phyloP scores from a whole-genome alignment of 2,888 invertebrate genomes.

The Lasiommata megera region DNA sequence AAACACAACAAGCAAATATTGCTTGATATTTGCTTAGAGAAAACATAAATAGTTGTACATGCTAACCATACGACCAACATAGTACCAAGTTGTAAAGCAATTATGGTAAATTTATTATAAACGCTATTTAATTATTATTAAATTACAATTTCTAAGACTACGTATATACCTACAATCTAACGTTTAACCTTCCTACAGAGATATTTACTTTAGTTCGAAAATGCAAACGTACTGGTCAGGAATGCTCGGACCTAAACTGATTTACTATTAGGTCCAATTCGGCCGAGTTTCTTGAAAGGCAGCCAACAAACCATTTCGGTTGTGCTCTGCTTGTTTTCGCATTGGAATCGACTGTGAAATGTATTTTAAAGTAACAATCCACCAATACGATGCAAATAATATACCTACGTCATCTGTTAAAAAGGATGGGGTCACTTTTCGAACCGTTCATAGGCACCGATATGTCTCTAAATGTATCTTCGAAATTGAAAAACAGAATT shows the following conservation, averaged over 20 bases:
- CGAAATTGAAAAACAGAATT: too few species aligned
- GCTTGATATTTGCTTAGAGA: too few species aligned
- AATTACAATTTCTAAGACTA: slow-evolving; percentile 12
- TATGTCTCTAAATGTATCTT: too few species aligned
- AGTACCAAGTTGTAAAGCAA: too few species aligned
- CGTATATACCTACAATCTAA: slow-evolving; percentile 17
- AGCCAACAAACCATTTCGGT: slow-evolving; percentile 22
- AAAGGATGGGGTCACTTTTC: background rate
- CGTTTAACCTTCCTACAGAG: slow-evolving; percentile 8
- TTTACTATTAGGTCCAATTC: slow-evolving; percentile 29
- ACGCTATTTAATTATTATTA: background rate
- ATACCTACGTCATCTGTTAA: background rate
- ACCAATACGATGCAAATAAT: background rate
- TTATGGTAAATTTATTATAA: too few species aligned
- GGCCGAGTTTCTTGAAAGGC: slow-evolving; percentile 26
- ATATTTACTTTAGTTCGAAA: slow-evolving; percentile 25
- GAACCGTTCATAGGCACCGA: background rate
- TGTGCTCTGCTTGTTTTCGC: slow-evolving; percentile 12
- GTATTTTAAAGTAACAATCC: background rate
- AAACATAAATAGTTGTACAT: too few species aligned
- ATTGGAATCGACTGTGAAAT: background rate
- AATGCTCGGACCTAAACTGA: slow-evolving; percentile 28
- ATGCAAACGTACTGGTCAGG: slow-evolving; percentile 27
- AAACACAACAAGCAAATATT: too few species aligned
- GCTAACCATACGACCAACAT: too few species aligned